phyloP scores from a whole-genome alignment of 2,888 invertebrate species.

The Hydrotaea diabolus region DNA sequence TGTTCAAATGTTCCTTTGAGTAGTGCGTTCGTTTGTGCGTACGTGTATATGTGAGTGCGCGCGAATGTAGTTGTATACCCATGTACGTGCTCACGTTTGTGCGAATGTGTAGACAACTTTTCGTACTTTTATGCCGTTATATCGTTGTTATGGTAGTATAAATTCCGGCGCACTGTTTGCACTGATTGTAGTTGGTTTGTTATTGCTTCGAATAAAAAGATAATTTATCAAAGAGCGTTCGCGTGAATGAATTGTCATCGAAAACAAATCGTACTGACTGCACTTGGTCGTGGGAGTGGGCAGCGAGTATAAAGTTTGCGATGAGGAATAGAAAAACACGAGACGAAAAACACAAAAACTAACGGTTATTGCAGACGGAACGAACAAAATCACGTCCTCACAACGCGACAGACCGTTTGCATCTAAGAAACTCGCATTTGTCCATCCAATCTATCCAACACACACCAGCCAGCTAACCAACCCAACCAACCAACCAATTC shows the following conservation, averaged over 20 bases:
- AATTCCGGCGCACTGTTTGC: slow-evolving; percentile 60
- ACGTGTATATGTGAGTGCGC: neutral
- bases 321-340: slow-evolving; percentile 43
- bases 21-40: slow-evolving; percentile 33
- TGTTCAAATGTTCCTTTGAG: slow-evolving; percentile 54
- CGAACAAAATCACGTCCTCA: slow-evolving; percentile 77
- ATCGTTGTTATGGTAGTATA: slow-evolving; percentile 49
- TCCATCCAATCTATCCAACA: slow-evolving; percentile 70
- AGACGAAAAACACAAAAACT: slow-evolving; percentile 56
- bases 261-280: slow-evolving; percentile 50
- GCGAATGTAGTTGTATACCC: neutral
- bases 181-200: slow-evolving; percentile 15
- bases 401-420: slow-evolving; percentile 81
- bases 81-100: neutral
- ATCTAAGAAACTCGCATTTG: slow-evolving; percentile 80
- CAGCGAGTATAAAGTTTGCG: neutral
- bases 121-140: slow-evolving; percentile 5
- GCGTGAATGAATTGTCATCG: slow-evolving; percentile 43
- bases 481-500: slow-evolving; percentile 46
- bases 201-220: slow-evolving; percentile 17
- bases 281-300: slow-evolving; percentile 5
- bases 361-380: slow-evolving; percentile 44
- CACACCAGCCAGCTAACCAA: slow-evolving; percentile 45
- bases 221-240: neutral
- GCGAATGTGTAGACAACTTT: slow-evolving; percentile 4